Evolutionary conservation across 2,888 invertebrate genomes (phyloP).

Genomic region (Coelopa pilipes): DNA sequence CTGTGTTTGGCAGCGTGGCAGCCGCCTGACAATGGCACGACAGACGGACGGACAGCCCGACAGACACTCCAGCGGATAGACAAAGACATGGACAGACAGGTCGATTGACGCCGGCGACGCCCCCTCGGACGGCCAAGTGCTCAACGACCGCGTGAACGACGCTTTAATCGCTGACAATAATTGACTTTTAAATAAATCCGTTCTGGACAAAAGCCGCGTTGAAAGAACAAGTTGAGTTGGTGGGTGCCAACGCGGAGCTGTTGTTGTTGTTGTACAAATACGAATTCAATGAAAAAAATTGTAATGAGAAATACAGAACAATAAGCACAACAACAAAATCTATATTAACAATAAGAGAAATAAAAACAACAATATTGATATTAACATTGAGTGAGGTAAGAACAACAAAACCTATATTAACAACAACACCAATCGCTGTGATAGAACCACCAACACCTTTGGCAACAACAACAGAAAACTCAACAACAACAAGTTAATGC

Average conservation of each 20-base stretch:
- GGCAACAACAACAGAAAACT: neutral
- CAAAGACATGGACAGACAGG: neutral
- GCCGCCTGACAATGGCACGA: too few relatives aligned
- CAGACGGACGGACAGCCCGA: too few relatives aligned
- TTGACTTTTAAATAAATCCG: conserved; percentile 46
- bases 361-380: neutral
- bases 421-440: neutral
- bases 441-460: neutral
- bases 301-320: neutral
- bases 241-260: neutral
- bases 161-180: conserved; percentile 5
- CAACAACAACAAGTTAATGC: conserved; percentile 21
- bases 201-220: conserved; percentile 43
- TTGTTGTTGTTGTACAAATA: neutral
- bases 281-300: neutral
- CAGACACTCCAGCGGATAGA: too few relatives aligned
- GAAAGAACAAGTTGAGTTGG: conserved; percentile 45
- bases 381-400: neutral
- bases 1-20: too few relatives aligned
- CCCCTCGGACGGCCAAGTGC: neutral
- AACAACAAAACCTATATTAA: neutral
- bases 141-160: neutral
- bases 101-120: conserved; percentile 1
- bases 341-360: neutral
- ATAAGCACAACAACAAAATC: neutral